phyloP scores from a whole-genome alignment of 2,888 invertebrate genomes.

The Atethmia centrago region DNA sequence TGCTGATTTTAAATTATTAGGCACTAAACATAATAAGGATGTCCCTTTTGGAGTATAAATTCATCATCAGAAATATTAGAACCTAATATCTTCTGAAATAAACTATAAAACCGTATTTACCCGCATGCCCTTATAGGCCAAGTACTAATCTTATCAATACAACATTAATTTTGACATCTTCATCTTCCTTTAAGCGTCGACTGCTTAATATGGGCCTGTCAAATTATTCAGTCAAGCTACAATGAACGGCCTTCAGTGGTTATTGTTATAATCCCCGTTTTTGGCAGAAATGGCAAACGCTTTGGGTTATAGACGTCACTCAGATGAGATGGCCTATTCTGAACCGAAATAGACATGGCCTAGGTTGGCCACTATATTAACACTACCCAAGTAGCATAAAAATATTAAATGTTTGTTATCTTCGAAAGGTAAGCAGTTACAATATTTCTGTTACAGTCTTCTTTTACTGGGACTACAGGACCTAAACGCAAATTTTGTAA shows the following conservation, averaged over 20 bases:
- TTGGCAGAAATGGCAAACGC: slow-evolving; percentile 14
- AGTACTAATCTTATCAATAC: slow-evolving; percentile 21
- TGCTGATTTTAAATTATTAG: neutral
- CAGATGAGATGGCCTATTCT: slow-evolving; percentile 16
- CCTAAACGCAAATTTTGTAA: no score
- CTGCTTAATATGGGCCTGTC: slow-evolving; percentile 13
- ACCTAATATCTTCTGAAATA: slow-evolving; percentile 12
- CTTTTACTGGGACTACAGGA: no score
- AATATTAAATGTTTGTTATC: neutral
- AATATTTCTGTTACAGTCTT: neutral
- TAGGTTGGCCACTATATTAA: slow-evolving; percentile 5
- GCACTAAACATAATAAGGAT: slow-evolving; percentile 24
- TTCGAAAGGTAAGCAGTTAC: no score
- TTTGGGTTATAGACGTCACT: slow-evolving; percentile 18
- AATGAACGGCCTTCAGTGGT: slow-evolving; percentile 31
- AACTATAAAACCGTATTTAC: slow-evolving; percentile 19
- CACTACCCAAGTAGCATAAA: neutral
- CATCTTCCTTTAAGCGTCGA: slow-evolving; percentile 15
- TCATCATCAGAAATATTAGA: neutral
- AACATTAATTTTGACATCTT: slow-evolving; percentile 46
- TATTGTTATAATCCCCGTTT: slow-evolving; percentile 44
- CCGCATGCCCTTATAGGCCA: neutral
- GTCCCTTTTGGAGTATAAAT: slow-evolving; percentile 11
- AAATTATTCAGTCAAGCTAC: slow-evolving; percentile 36
- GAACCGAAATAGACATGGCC: neutral